These are phyloP conservation scores for Drosophila incognita DNA, from an alignment of 2,888 invertebrate species.

Conservation along the genomic window DNA sequence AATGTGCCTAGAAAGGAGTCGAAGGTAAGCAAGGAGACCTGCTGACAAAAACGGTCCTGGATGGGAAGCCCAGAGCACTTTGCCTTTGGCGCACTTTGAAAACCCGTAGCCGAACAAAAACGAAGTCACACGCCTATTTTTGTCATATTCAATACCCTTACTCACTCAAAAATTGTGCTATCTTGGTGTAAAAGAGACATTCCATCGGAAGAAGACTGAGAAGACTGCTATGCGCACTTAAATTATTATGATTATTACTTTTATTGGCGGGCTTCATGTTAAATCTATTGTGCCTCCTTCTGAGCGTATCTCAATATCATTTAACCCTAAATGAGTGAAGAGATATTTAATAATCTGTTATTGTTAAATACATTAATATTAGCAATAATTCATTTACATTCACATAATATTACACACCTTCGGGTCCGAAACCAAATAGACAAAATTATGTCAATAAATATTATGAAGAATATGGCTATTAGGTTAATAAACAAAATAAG, in stretches of 20 bases:
- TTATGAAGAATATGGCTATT: too few relatives aligned
- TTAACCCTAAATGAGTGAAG: not conserved
- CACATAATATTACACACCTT: not conserved
- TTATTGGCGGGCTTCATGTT: not conserved
- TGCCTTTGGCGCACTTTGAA: conserved; percentile 51
- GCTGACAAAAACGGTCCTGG: not conserved
- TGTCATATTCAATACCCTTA: conserved; percentile 31
- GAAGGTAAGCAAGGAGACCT: conserved; percentile 30
- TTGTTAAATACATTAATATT: not conserved
- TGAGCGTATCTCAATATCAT: too few relatives aligned
- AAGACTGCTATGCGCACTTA: not conserved
- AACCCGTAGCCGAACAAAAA: conserved; percentile 16
- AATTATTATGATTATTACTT: not conserved
- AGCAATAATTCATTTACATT: not conserved
- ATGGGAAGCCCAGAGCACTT: conserved; percentile 21
- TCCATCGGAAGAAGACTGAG: not conserved
- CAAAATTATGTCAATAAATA: not conserved
- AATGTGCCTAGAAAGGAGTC: conserved; percentile 39
- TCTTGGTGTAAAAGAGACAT: not conserved
- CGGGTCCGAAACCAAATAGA: not conserved
- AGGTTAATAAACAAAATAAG: not conserved
- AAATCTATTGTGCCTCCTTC: not conserved
- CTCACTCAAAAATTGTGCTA: not conserved
- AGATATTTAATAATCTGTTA: not conserved
- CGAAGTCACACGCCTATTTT: conserved; percentile 22